phyloP scores from a whole-genome alignment of 35 echinoderm and acorn worm genomes.

The Patiria miniata region DNA sequence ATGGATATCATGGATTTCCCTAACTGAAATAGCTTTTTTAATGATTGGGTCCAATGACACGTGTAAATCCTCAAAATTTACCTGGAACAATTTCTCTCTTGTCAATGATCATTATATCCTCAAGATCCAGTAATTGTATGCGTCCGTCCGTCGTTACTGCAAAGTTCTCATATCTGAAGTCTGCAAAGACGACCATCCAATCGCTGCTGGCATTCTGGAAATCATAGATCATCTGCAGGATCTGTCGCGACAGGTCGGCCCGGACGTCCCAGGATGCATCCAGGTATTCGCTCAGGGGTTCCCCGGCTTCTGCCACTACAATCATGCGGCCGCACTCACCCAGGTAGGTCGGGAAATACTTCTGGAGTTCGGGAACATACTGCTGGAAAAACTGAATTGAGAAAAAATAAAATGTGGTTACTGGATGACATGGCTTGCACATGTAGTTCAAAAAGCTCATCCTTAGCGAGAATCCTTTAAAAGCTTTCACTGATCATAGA shows the following conservation, averaged over 20 bases:
- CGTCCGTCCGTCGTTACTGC: slow-evolving; percentile 48
- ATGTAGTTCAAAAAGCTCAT: no score
- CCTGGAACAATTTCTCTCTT: slow-evolving; percentile 42
- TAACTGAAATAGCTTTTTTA: neutral
- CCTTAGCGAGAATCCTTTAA: no score
- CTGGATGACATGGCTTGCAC: no score
- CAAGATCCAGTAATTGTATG: slow-evolving; percentile 48
- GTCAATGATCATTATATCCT: slow-evolving; percentile 59
- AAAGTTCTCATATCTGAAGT: slow-evolving; percentile 63
- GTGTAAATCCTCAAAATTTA: slow-evolving; percentile 25
- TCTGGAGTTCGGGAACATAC: slow-evolving; percentile 41
- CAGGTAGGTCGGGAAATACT: slow-evolving; percentile 50
- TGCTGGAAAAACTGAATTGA: slow-evolving; percentile 51
- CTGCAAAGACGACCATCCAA: slow-evolving; percentile 57
- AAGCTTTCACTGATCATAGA: no score
- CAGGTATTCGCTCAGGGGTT: slow-evolving; percentile 45
- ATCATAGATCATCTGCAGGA: slow-evolving; percentile 65
- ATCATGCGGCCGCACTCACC: slow-evolving; percentile 69
- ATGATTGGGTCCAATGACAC: neutral
- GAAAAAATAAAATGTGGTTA: neutral
- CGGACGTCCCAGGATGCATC: slow-evolving; percentile 50
- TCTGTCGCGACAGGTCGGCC: slow-evolving; percentile 50
- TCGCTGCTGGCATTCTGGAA: slow-evolving; percentile 54
- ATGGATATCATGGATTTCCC: neutral
- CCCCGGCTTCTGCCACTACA: slow-evolving; percentile 31